Evolutionary conservation across 2,888 invertebrate genomes (phyloP).

Genomic region (Hydriomena furcata): DNA sequence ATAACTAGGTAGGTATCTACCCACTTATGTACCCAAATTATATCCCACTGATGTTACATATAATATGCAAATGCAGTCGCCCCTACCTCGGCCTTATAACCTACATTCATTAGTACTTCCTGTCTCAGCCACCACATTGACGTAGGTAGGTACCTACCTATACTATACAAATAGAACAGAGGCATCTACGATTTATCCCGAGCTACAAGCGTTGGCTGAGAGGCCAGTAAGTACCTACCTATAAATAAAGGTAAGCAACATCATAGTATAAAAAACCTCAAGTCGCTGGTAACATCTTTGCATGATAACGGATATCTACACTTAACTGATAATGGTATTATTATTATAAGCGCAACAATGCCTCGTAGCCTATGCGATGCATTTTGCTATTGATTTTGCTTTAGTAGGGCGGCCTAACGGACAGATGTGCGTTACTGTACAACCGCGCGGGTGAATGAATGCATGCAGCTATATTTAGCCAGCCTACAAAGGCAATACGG

Average conservation of each 20-base stretch:
- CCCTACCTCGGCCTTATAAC: constrained; percentile 35
- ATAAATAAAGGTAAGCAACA: no score
- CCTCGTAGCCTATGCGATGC: constrained; percentile 29
- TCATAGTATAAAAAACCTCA: no score
- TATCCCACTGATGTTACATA: constrained; percentile 25
- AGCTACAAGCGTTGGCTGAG: background rate
- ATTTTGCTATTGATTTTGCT: constrained; percentile 45
- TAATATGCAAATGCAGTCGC: constrained; percentile 31
- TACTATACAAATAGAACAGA: constrained; percentile 19
- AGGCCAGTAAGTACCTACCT: background rate
- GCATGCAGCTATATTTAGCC: constrained; percentile 78
- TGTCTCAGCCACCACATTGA: constrained; percentile 21
- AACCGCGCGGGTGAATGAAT: constrained; percentile 64
- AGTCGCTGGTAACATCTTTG: constrained; percentile 2
- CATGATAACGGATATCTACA: constrained; percentile 15
- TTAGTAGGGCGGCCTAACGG: constrained; percentile 48
- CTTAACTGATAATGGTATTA: constrained; percentile 9
- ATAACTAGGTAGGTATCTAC: constrained; percentile 5
- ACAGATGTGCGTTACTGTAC: constrained; percentile 74
- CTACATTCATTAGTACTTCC: constrained; percentile 35
- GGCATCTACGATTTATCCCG: constrained; percentile 1
- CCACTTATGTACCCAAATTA: background rate
- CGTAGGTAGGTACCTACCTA: constrained; percentile 5
- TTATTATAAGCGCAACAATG: constrained; percentile 16
- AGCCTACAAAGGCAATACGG: constrained; percentile 71